Percentiles rank a stretch among this genome's conserved stretches.
These are phyloP conservation scores for Emesis russula DNA, from an alignment of 2,888 invertebrate genomes.

Conservation along the genomic window DNA sequence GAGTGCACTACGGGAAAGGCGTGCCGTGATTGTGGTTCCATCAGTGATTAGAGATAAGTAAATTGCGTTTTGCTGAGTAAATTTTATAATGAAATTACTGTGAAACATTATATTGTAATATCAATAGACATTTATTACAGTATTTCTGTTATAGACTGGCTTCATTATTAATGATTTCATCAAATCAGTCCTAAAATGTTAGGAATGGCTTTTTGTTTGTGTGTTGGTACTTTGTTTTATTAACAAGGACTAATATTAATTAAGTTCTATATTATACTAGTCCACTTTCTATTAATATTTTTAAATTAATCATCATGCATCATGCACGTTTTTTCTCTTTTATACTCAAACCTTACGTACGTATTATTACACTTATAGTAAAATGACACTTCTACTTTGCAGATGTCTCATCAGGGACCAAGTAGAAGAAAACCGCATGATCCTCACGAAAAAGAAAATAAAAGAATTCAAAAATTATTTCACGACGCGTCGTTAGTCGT, in stretches of 20 bases:
- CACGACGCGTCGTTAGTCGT: background rate
- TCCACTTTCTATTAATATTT: slow-evolving; percentile 4
- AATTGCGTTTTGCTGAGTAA: background rate
- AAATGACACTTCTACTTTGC: background rate
- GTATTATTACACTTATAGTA: background rate
- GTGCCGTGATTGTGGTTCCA: background rate
- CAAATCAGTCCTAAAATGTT: background rate
- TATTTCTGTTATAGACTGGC: background rate
- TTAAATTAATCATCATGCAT: background rate
- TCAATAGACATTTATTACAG: background rate
- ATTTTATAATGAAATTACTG: slow-evolving; percentile 5
- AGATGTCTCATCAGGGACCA: background rate
- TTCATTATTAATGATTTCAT: background rate
- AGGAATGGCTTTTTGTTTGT: slow-evolving; percentile 4
- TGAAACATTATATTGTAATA: background rate
- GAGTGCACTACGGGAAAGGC: background rate
- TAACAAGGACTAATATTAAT: background rate
- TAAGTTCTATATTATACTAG: background rate
- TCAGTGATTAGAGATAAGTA: slow-evolving; percentile 5
- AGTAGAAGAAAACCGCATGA: slow-evolving; percentile 4
- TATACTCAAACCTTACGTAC: slow-evolving; percentile 5
- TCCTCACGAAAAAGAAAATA: background rate
- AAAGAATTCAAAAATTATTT: background rate
- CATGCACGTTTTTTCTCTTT: slow-evolving; percentile 1
- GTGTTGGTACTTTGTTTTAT: background rate